Evolutionary conservation across 2,113 vertebrate genomes (phyloP), one percentile per base, ranked within the genome.

Genomic region (Salminus brasiliensis): DNA sequence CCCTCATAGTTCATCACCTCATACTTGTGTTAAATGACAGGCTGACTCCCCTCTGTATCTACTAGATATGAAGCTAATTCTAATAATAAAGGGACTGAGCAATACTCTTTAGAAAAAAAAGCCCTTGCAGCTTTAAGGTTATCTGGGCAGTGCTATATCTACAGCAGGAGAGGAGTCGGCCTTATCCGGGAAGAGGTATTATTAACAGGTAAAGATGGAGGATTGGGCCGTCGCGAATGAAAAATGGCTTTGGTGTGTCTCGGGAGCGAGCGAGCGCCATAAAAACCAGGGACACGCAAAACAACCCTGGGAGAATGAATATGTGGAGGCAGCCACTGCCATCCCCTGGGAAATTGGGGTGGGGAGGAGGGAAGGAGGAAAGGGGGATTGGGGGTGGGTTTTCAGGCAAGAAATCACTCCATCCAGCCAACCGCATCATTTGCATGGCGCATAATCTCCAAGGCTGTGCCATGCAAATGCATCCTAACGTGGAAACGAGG

Each of bases 391-490:
- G 25, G 30, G 32, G 60, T 32, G 21, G 34, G 30, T 2, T 39
- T 8, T 25, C 68, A 65, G 81, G 78, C 78, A 83, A 83, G 87
- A 88, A 89, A 92, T 93, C 91, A 91, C 90, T 91, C 92, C 92
- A 88, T 87, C 89, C 89, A 87, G 86, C 39, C 79, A 88, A 88
- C 88, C 90, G 87, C 87, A 90, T 93, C 89, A 92, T 93, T 93
- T 93, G 91, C 92, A 92, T 92, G 92, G 89, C 90, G 91, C 92
- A 93, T 92, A 91, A 82, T 91, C 92, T 93, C 89, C 86, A 88
- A 93, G 91, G 90, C 90, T 87, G 87, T 87, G 83, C 90, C 92
- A 93, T 94, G 92, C 93, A 94, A 94, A 94, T 94, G 90, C 91
- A 75, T 93, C 92, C 91, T 91, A 92, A 92, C 91, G 88, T 84